Evolutionary conservation across 2,113 vertebrate genomes (phyloP).

Genomic region (Stegostoma tigrinum): DNA sequence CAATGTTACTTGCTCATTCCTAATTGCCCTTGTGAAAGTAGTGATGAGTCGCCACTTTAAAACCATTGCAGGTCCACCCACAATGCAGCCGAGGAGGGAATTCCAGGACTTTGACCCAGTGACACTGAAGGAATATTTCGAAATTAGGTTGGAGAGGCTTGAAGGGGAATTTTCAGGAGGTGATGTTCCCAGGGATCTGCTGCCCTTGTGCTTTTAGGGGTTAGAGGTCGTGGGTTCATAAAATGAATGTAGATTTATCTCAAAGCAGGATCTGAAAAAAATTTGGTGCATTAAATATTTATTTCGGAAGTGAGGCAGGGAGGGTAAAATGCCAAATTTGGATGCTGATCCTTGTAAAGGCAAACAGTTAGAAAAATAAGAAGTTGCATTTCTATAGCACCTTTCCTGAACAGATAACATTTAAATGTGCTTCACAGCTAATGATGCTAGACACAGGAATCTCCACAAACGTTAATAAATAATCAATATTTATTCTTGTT

Average conservation of each 20-base stretch:
- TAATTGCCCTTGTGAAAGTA: neutral
- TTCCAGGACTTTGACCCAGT: neutral
- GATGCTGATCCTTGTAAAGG: no score
- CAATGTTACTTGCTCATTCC: neutral
- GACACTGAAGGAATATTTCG: neutral
- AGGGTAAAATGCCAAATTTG: no score
- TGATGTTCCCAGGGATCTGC: no score
- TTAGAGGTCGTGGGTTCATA: no score
- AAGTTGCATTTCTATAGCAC: neutral
- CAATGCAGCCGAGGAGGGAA: neutral
- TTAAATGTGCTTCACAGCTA: no score
- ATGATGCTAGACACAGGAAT: neutral
- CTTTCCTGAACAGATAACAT: neutral
- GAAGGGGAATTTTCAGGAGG: no score
- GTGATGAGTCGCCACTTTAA: neutral
- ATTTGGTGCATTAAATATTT: no score
- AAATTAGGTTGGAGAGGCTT: no score
- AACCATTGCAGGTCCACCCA: neutral
- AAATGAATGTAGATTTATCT: no score
- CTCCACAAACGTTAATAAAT: neutral
- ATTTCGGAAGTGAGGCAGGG: no score
- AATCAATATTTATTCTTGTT: neutral
- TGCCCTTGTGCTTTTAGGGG: no score
- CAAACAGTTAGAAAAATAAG: neutral
- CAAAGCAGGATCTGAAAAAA: no score